phyloP scores from a whole-genome alignment of 2,888 invertebrate genomes.

The Drosophila incognita region DNA sequence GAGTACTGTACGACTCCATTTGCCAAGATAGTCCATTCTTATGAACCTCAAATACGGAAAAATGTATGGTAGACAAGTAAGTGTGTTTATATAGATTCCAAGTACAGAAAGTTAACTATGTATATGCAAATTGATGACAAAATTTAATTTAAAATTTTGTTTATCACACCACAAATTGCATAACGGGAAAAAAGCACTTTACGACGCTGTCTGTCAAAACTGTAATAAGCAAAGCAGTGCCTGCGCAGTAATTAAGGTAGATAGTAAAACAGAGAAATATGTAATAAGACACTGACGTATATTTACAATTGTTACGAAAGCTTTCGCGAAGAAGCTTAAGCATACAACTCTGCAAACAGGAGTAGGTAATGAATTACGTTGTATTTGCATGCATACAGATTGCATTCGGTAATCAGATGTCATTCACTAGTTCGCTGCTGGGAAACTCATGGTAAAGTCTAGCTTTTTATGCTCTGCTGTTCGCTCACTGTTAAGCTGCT shows the following conservation, averaged over 20 bases:
- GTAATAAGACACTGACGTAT: neutral
- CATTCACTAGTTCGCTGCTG: neutral
- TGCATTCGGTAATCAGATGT: neutral
- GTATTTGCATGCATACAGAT: neutral
- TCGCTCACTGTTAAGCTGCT: constrained; percentile 18
- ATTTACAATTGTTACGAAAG: neutral
- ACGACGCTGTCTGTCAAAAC: neutral
- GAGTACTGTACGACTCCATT: neutral
- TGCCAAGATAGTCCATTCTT: neutral
- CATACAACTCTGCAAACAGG: neutral
- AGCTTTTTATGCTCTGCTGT: neutral
- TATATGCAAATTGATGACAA: neutral
- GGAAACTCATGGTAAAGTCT: neutral
- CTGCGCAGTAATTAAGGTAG: neutral
- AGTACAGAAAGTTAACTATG: neutral
- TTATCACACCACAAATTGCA: neutral
- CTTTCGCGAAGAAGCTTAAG: neutral
- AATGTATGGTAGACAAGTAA: neutral
- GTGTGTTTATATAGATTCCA: neutral
- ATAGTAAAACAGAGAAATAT: neutral
- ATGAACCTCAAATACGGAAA: neutral
- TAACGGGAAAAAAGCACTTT: neutral
- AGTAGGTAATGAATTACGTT: neutral
- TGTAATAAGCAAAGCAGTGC: neutral
- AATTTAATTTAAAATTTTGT: neutral